Evolutionary conservation across 2,888 invertebrate species (phyloP).

Genomic region (Acanthosoma haemorrhoidale): DNA sequence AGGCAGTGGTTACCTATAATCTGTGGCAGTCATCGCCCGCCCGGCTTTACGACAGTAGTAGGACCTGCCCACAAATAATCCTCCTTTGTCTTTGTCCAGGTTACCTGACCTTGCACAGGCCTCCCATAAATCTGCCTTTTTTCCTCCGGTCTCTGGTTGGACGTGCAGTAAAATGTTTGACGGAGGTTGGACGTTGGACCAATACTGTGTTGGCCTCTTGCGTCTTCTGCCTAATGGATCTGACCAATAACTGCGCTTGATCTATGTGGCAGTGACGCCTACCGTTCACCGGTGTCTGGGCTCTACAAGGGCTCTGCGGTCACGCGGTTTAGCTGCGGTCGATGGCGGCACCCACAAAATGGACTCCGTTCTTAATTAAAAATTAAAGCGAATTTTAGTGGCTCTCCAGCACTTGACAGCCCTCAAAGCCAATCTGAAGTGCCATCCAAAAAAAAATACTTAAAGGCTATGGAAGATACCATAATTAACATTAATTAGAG

Average conservation of each 20-base stretch:
- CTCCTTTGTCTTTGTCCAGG: not conserved
- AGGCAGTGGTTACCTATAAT: not conserved
- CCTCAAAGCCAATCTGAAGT: no score
- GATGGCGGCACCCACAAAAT: no score
- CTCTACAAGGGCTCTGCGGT: not conserved
- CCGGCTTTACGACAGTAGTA: not conserved
- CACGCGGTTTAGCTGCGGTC: no score
- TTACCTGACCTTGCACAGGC: not conserved
- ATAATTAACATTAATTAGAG: no score
- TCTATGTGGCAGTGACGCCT: constrained; percentile 10
- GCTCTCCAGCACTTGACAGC: no score
- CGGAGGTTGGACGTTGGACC: not conserved
- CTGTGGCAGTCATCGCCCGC: not conserved
- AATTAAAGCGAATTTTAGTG: no score
- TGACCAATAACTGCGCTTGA: not conserved
- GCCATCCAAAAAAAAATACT: no score
- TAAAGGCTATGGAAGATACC: no score
- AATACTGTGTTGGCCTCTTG: no score
- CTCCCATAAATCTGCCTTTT: constrained; percentile 7
- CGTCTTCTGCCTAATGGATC: not conserved
- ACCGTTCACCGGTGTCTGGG: not conserved
- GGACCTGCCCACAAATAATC: not conserved
- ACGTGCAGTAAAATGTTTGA: constrained; percentile 1
- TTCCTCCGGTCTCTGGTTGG: not conserved
- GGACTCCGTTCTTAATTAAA: no score